These are phyloP conservation scores for Peribatodes rhomboidaria DNA, from an alignment of 2,888 invertebrate genomes.

Conservation along the genomic window DNA sequence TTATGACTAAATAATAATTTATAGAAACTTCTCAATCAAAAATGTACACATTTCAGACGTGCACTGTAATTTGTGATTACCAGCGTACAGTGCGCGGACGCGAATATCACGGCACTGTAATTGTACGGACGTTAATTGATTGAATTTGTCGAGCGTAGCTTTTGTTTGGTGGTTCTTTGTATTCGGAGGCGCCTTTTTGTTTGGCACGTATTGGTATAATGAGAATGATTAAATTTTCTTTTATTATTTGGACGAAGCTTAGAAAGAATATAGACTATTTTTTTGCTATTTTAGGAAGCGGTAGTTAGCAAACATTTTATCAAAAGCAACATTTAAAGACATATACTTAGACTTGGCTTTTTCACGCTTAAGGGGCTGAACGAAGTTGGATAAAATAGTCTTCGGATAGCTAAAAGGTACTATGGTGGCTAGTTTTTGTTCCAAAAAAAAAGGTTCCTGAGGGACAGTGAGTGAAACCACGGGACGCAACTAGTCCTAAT, in stretches of 20 bases:
- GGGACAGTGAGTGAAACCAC: too few species aligned
- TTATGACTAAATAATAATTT: too few species aligned
- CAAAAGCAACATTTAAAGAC: too few species aligned
- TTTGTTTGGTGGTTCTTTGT: constrained; percentile 22
- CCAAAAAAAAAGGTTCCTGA: too few species aligned
- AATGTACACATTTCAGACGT: constrained; percentile 21
- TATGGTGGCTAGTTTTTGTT: too few species aligned
- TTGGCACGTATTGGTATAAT: constrained; percentile 13
- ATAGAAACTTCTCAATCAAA: too few species aligned
- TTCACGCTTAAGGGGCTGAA: too few species aligned
- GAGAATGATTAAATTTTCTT: not conserved
- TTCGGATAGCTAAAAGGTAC: too few species aligned
- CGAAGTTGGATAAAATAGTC: too few species aligned
- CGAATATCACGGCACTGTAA: constrained; percentile 35
- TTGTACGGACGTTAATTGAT: constrained; percentile 41
- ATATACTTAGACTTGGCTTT: too few species aligned
- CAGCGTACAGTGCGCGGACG: constrained; percentile 41
- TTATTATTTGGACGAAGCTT: not conserved
- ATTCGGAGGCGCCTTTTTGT: constrained; percentile 14
- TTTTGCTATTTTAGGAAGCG: not conserved
- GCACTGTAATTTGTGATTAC: constrained; percentile 51
- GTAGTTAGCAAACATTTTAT: not conserved
- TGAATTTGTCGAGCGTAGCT: constrained; percentile 14
- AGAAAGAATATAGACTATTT: not conserved
- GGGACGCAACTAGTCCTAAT: too few species aligned